phyloP scores from a whole-genome alignment of 1,140 invertebrate species.

The Anastrepha obliqua region DNA sequence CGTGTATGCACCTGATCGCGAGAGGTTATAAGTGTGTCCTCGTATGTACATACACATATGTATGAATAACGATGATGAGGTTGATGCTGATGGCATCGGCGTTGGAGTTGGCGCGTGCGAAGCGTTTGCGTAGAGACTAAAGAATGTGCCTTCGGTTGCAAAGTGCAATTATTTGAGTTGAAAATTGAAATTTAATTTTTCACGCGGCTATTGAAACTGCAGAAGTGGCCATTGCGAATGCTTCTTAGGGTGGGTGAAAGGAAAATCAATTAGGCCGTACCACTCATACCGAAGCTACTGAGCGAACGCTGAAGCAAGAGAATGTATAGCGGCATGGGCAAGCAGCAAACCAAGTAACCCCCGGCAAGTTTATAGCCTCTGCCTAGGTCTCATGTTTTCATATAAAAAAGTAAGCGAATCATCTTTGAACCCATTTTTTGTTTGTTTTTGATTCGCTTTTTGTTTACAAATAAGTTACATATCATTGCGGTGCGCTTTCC shows the following conservation, averaged over 20 bases:
- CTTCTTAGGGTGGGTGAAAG: too few relatives aligned
- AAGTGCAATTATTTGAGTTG: background rate
- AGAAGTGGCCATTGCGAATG: too few relatives aligned
- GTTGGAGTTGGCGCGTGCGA: background rate
- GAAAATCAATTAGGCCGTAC: too few relatives aligned
- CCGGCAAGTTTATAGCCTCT: too few relatives aligned
- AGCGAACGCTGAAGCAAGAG: too few relatives aligned
- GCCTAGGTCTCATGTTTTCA: too few relatives aligned
- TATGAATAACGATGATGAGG: too few relatives aligned
- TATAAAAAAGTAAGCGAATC: background rate
- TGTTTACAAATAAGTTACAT: background rate
- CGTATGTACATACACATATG: too few relatives aligned
- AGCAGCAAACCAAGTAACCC: too few relatives aligned
- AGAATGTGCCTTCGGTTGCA: background rate
- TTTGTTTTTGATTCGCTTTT: background rate
- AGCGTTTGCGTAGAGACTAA: background rate
- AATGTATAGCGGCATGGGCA: too few relatives aligned
- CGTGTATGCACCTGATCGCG: slow-evolving; percentile 4
- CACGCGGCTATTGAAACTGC: background rate
- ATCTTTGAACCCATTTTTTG: background rate
- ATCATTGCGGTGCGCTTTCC: background rate
- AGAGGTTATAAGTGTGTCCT: background rate
- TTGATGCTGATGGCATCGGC: background rate
- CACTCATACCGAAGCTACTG: too few relatives aligned
- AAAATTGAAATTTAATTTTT: background rate